Evolutionary conservation across 2,797 vertebrate species (phyloP).

Genomic region (Falco concolor): DNA sequence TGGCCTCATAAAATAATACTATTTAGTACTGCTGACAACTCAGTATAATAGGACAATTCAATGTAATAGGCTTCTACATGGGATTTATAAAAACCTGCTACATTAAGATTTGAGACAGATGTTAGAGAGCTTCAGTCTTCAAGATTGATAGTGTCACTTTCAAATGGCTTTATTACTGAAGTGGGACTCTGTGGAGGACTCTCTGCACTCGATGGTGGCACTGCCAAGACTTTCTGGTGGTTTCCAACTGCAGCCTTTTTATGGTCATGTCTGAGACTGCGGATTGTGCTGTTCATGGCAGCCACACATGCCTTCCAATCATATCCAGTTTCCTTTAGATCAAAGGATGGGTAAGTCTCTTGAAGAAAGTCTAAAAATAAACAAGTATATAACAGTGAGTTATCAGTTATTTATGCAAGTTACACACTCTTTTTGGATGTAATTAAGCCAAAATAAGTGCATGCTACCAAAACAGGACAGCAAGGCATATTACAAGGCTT

Average conservation of each 20-base stretch:
- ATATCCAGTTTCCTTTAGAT: conserved; percentile 73
- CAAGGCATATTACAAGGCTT: neutral
- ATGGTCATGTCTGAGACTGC: conserved; percentile 66
- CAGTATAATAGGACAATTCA: neutral
- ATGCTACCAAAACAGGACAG: neutral
- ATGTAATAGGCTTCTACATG: neutral
- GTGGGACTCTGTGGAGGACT: neutral
- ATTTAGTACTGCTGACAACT: neutral
- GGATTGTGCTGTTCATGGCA: conserved; percentile 78
- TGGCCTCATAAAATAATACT: neutral
- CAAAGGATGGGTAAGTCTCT: conserved; percentile 70
- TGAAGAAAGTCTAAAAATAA: conserved; percentile 78
- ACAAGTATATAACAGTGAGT: neutral
- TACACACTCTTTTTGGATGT: neutral
- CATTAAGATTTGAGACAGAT: neutral
- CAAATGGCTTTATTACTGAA: neutral
- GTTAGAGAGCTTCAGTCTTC: neutral
- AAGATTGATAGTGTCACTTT: neutral
- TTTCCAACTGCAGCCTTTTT: conserved; percentile 2
- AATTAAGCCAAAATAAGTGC: neutral
- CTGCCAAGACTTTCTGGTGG: neutral
- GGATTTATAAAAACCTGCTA: neutral
- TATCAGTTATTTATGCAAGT: conserved; percentile 17
- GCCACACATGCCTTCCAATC: conserved; percentile 79
- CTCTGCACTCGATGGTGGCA: neutral